A percentile compares a stretch with the other conserved stretches of the same genome.
phyloP scores from a whole-genome alignment of 2,888 invertebrate genomes.

The Teleiodes luculella region DNA sequence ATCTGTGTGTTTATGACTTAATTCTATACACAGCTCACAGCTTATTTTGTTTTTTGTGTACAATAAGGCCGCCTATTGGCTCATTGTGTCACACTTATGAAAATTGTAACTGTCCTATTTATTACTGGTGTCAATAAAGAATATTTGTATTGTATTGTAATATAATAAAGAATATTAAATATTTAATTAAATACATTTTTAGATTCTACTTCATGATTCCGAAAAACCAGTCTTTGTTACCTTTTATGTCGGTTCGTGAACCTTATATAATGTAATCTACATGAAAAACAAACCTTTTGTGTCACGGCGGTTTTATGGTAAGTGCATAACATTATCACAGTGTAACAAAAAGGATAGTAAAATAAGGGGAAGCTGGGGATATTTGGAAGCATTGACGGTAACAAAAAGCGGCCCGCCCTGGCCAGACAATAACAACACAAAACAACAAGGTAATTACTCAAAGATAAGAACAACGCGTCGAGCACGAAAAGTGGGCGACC shows the following conservation, averaged over 20 bases:
- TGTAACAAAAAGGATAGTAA: conserved; percentile 24
- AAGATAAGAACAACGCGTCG: conserved; percentile 60
- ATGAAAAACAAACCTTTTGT: conserved; percentile 6
- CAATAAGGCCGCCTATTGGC: no score
- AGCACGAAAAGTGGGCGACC: conserved; percentile 48
- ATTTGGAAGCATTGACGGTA: conserved; percentile 22
- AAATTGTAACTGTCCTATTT: no score
- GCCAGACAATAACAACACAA: conserved; percentile 51
- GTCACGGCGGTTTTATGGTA: conserved; percentile 3
- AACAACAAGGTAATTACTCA: conserved; percentile 63
- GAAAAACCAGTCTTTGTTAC: no score
- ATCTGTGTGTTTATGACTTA: conserved; percentile 39
- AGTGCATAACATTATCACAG: conserved; percentile 17
- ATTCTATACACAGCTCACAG: conserved; percentile 19
- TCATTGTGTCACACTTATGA: no score
- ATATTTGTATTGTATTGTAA: no score
- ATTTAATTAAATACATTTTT: not conserved
- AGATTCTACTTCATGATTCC: no score
- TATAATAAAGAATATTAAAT: not conserved
- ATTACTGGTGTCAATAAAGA: no score
- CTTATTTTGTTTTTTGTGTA: no score
- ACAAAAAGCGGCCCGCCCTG: conserved; percentile 37
- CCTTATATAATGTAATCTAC: not conserved
- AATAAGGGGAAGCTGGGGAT: conserved; percentile 19
- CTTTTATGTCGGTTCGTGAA: no score